These are phyloP conservation scores for Drosophila percnosoma DNA, from an alignment of 2,888 invertebrate species.

Conservation along the genomic window DNA sequence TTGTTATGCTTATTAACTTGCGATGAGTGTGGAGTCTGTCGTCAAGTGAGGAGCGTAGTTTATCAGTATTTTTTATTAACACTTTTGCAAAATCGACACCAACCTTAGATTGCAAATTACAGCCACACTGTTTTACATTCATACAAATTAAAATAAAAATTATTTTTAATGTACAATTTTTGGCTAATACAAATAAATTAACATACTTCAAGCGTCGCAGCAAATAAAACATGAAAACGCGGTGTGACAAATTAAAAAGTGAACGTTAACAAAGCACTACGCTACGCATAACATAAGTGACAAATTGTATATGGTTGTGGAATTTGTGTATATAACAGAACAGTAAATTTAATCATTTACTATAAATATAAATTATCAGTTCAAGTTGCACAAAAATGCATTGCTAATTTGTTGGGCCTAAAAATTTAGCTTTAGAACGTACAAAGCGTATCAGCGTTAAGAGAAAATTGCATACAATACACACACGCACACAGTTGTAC, in stretches of 20 bases:
- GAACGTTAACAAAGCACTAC: slow-evolving; percentile 3
- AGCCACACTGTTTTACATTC: slow-evolving; percentile 46
- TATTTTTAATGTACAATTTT: slow-evolving; percentile 36
- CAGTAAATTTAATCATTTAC: slow-evolving; percentile 14
- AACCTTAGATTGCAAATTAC: slow-evolving; percentile 17
- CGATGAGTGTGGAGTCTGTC: slow-evolving; percentile 43
- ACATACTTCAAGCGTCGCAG: slow-evolving; percentile 31
- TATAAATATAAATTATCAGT: slow-evolving; percentile 20
- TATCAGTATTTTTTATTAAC: slow-evolving; percentile 31
- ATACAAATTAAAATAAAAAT: slow-evolving; percentile 46
- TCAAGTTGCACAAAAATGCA: slow-evolving; percentile 44
- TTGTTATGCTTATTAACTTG: neutral
- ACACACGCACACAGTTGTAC: slow-evolving; percentile 22
- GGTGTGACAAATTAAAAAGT: slow-evolving; percentile 39
- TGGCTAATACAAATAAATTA: slow-evolving; percentile 41
- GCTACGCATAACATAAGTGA: slow-evolving; percentile 7
- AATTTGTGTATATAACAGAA: slow-evolving; percentile 43
- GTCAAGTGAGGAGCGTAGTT: slow-evolving; percentile 24
- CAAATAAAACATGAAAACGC: slow-evolving; percentile 21
- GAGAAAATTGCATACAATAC: slow-evolving; percentile 27
- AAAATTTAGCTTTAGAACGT: slow-evolving; percentile 6
- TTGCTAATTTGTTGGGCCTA: slow-evolving; percentile 1
- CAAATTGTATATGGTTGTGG: slow-evolving; percentile 25
- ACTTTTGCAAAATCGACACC: slow-evolving; percentile 38
- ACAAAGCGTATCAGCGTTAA: slow-evolving; percentile 12